These are phyloP conservation scores for Naso thynnoides DNA, from an alignment of 2,797 vertebrate species.

Conservation along the genomic window DNA sequence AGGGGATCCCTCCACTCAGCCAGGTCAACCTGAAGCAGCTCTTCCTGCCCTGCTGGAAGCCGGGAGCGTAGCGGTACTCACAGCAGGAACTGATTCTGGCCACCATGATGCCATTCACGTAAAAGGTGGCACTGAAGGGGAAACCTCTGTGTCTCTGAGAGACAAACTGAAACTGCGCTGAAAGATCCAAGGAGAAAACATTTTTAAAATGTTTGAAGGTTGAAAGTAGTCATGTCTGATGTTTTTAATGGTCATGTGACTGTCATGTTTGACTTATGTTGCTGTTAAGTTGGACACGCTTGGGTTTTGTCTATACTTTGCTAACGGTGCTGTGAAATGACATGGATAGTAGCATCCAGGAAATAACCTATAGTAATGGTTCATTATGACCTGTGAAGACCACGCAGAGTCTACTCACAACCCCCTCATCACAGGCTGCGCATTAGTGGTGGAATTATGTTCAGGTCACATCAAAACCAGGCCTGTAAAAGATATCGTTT, in stretches of 20 bases:
- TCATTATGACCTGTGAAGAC: background rate
- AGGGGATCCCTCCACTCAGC: conserved; percentile 85
- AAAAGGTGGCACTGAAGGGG: conserved; percentile 86
- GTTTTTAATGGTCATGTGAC: background rate
- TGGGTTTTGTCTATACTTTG: background rate
- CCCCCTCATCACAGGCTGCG: background rate
- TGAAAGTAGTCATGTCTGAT: conserved; percentile 3
- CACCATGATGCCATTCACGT: conserved; percentile 82
- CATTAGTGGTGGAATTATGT: background rate
- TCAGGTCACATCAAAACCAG: background rate
- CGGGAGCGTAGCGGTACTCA: conserved; percentile 85
- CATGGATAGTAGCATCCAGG: background rate
- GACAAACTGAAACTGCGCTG: conserved; percentile 86
- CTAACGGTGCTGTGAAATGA: background rate
- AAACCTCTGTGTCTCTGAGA: conserved; percentile 85
- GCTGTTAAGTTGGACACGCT: background rate
- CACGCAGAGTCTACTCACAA: background rate
- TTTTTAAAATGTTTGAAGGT: background rate
- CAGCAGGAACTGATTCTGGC: conserved; percentile 88
- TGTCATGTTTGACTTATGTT: background rate
- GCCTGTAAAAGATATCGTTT: background rate
- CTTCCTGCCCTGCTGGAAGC: conserved; percentile 86
- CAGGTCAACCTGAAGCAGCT: conserved; percentile 85
- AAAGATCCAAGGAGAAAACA: conserved; percentile 5
- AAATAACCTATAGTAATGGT: background rate